These are phyloP conservation scores for Lophius americanus DNA, from an alignment of 2,797 vertebrate species.

Conservation along the genomic window DNA sequence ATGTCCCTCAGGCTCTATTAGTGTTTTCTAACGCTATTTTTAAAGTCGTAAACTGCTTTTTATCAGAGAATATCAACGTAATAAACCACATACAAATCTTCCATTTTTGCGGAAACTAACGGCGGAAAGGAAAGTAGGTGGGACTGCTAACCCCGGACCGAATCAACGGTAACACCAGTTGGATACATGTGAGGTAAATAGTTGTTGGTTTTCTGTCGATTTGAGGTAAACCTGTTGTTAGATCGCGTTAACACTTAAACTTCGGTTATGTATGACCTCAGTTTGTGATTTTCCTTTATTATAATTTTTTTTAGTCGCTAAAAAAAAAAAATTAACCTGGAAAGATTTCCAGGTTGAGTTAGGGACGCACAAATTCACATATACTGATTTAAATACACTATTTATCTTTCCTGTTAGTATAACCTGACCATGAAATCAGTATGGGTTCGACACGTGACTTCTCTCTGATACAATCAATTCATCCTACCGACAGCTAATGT, in stretches of 20 bases:
- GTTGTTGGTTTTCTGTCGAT: conserved; percentile 2
- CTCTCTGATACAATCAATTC: not conserved
- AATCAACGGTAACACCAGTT: conserved; percentile 39
- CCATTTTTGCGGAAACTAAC: conserved; percentile 19
- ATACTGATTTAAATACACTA: not conserved
- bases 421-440: not conserved
- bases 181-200: conserved; percentile 73
- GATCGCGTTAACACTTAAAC: not conserved
- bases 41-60: not conserved
- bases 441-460: not conserved
- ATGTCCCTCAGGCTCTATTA: fast-evolving
- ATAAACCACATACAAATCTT: conserved; percentile 40
- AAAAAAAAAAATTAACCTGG: no score
- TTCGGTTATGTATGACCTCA: no score
- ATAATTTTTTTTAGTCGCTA: no score
- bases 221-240: not conserved
- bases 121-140: conserved; percentile 20
- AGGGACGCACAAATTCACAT: not conserved
- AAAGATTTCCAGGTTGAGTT: not conserved
- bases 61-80: not conserved
- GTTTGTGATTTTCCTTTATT: no score
- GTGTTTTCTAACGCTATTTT: not conserved
- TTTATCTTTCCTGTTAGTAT: not conserved
- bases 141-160: conserved; percentile 29
- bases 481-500: not conserved